phyloP scores from a whole-genome alignment of 2,797 vertebrate genomes.

The Geotrypetes seraphini region DNA sequence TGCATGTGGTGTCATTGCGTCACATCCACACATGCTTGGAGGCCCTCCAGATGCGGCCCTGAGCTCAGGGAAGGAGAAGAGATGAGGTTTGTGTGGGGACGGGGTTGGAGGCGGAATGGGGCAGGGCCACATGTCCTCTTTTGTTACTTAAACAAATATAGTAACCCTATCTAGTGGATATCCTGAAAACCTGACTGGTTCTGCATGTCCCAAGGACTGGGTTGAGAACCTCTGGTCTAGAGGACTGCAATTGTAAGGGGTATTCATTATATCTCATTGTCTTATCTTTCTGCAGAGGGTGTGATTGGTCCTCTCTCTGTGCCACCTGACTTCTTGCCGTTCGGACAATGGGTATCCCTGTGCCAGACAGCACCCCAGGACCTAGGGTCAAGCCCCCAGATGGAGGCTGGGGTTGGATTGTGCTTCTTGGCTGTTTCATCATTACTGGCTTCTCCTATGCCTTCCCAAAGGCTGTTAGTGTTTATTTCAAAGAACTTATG shows the following conservation, averaged over 20 bases:
- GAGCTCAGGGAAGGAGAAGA: no score
- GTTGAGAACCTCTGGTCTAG: no score
- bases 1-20: no score
- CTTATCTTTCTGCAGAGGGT: neutral
- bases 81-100: no score
- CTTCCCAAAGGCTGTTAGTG: constrained; percentile 68
- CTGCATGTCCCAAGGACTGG: no score
- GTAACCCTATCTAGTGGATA: no score
- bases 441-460: constrained; percentile 68
- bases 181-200: no score
- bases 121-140: no score
- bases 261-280: neutral
- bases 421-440: constrained; percentile 60
- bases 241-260: neutral
- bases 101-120: no score
- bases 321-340: neutral
- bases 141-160: no score
- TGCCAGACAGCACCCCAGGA: constrained; percentile 26
- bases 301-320: fast-evolving
- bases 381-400: constrained; percentile 51
- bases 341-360: constrained; percentile 29
- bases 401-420: constrained; percentile 65
- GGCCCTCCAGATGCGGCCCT: no score
- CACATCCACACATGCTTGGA: no score
- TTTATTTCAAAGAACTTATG: constrained; percentile 69